Conservation (phyloP, 92 coral and sea anemone genomes). For the Plumapathes pennacea region DNA sequence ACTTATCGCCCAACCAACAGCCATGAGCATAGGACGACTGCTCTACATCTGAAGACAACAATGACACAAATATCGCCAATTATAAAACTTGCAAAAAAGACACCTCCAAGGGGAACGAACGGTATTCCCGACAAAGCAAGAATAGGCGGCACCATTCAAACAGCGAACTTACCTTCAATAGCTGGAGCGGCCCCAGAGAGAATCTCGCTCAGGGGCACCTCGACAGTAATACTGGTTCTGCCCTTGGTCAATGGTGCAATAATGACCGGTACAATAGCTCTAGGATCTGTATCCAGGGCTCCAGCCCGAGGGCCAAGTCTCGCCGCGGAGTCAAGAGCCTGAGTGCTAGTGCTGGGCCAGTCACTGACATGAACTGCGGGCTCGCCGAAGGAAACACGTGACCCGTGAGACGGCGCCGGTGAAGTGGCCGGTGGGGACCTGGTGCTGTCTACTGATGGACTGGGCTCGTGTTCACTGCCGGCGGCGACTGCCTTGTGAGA, state of each 20-base stretch:
- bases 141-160: background rate
- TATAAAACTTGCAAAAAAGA: background rate
- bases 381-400: no score
- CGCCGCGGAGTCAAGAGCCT: constrained; percentile 10
- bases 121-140: background rate
- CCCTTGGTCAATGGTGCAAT: constrained; percentile 47
- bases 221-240: constrained; percentile 36
- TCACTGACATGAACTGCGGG: no score
- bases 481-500: constrained; percentile 4
- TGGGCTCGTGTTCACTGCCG: background rate
- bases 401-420: no score
- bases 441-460: background rate
- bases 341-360: background rate
- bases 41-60: constrained; percentile 36
- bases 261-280: constrained; percentile 66
- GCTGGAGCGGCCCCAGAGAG: constrained; percentile 43
- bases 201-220: constrained; percentile 59
- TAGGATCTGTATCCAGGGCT: constrained; percentile 38
- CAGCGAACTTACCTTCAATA: constrained; percentile 43
- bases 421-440: constrained; percentile 1
- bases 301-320: constrained; percentile 32
- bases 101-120: background rate
- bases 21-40: constrained; percentile 56
- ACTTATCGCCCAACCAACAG: constrained; percentile 85
- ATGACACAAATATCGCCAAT: background rate